Evolutionary conservation across 2,888 invertebrate genomes (phyloP), one percentile per base, ranked within the genome.

Genomic region (Maniola hyperantus): DNA sequence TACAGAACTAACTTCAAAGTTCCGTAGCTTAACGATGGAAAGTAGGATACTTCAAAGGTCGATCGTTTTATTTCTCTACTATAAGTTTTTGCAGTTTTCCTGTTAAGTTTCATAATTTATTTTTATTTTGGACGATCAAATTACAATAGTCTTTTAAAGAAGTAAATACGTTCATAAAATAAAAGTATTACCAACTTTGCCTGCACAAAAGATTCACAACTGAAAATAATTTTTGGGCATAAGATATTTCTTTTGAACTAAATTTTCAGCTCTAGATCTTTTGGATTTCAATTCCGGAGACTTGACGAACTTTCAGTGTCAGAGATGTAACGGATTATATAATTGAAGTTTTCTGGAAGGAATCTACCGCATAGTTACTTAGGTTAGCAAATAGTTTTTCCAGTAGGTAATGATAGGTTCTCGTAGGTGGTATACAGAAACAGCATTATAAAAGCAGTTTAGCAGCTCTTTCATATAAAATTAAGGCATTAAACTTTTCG

Each of bases 1-100:
- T 15, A 6, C 5, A 20, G 2, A 33, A 34, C 15, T 36, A 54
- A 54, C 36, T 54, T 33, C 36, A 54, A 53, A 53, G 51, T 33
- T 53, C 6, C 53, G 34, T 53, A n/a, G 34, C n/a, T 51, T 39
- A 55, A 55, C 18, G 39, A 20, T 18, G 55, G 39, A 55, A 55
- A 13, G 15, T 34, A 55, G 36, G 55, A 42, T 20, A 18, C 13
- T 55, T 39, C 11, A 10, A 39, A 34, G 11, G 39, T 39, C 55
- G 39, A 55, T 55, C 55, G 55, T 39, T 55, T 42, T 55, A 39
- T 10, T 39, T 55, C 53, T 26, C n/a, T 11, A 6, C 11, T 11
- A n/a, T n/a, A 39, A 18, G 18, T 18, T 6, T 15, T 55, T 39
- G 39, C 18, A 20, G 39, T 39, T 18, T 55, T 55, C 18, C 36